phyloP scores from a whole-genome alignment of 2,113 vertebrate species.

The Carollia perspicillata region DNA sequence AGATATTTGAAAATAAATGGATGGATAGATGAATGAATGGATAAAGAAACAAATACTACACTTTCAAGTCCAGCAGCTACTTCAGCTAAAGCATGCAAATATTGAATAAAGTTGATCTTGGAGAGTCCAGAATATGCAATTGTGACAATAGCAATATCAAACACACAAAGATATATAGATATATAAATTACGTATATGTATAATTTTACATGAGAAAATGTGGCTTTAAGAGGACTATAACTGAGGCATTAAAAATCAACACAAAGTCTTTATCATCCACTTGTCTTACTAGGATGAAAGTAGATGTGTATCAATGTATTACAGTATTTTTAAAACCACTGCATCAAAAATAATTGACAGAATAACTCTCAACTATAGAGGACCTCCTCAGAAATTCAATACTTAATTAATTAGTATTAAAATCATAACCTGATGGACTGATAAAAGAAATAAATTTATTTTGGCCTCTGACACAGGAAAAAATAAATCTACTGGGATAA shows the following conservation, averaged over 20 bases:
- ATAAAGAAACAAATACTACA: not conserved
- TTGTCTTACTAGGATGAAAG: not conserved
- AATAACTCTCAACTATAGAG: not conserved
- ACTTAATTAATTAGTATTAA: not conserved
- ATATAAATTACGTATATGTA: too few species aligned
- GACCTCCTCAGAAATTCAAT: not conserved
- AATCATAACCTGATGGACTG: not conserved
- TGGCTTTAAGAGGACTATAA: not conserved
- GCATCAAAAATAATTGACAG: not conserved
- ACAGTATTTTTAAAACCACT: not conserved
- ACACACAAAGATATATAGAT: not conserved
- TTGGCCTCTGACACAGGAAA: not conserved
- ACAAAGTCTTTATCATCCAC: not conserved
- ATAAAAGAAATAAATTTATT: not conserved
- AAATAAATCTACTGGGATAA: not conserved
- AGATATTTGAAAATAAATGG: not conserved
- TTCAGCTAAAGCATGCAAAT: not conserved
- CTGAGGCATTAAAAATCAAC: not conserved
- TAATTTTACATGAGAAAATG: not conserved
- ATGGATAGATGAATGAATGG: not conserved
- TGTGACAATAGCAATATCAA: not conserved
- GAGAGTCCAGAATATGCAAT: not conserved
- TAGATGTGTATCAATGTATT: not conserved
- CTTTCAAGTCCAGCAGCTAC: not conserved
- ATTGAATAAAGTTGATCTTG: not conserved